phyloP scores from a whole-genome alignment of 2,113 vertebrate species.

The Rhinolophus sinicus region DNA sequence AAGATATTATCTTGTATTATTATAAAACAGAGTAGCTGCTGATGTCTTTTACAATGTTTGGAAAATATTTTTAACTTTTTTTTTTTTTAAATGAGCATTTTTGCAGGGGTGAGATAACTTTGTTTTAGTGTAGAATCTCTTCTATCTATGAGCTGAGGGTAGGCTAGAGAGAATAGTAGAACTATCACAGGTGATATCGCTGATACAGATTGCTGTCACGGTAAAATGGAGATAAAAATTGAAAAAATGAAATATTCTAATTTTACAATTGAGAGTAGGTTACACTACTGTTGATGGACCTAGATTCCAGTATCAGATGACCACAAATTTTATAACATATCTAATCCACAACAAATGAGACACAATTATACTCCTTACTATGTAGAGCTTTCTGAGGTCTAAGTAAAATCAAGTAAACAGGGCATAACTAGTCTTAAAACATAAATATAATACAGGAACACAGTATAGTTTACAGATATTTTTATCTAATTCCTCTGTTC shows the following conservation, averaged over 20 bases:
- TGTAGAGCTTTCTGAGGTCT: neutral
- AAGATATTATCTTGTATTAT: neutral
- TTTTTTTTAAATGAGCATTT: neutral
- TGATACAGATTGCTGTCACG: neutral
- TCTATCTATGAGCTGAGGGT: neutral
- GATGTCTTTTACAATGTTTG: constrained; percentile 24
- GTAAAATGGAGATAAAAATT: neutral
- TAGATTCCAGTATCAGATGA: neutral
- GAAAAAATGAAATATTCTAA: constrained; percentile 37
- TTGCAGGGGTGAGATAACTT: neutral
- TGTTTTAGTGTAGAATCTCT: constrained; percentile 31
- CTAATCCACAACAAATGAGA: neutral
- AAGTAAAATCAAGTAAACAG: neutral
- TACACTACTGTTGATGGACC: neutral
- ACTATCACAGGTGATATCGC: neutral
- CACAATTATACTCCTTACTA: neutral
- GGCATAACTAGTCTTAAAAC: neutral
- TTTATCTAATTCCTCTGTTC: neutral
- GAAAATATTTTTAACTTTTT: constrained; percentile 42
- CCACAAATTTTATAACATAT: neutral
- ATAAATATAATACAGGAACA: neutral
- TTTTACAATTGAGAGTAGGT: neutral
- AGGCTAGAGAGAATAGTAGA: neutral
- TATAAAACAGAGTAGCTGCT: constrained; percentile 57
- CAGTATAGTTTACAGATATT: neutral